Percentiles rank a stretch among this genome's conserved stretches.
phyloP scores from a whole-genome alignment of 2,888 invertebrate species.

The Mimumesa dahlbomi region DNA sequence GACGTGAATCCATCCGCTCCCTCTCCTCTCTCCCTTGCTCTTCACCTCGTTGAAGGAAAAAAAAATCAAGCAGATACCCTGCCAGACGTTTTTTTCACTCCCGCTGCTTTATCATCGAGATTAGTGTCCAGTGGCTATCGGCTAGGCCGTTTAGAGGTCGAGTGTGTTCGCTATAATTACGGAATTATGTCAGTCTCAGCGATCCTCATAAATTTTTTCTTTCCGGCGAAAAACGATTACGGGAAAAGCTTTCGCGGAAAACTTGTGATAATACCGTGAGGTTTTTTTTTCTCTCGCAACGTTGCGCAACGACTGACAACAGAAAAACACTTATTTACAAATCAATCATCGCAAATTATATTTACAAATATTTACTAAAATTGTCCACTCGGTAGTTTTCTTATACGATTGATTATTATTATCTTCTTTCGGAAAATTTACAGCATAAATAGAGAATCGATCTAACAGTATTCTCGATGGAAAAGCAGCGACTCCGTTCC shows the following conservation, averaged over 20 bases:
- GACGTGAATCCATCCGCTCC: neutral
- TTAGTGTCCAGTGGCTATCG: slow-evolving; percentile 64
- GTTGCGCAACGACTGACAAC: too few species aligned
- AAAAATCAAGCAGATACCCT: slow-evolving; percentile 33
- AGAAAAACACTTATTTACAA: too few species aligned
- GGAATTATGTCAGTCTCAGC: slow-evolving; percentile 62
- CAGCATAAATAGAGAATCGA: too few species aligned
- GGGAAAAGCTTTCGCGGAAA: too few species aligned
- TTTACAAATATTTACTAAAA: too few species aligned
- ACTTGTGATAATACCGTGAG: too few species aligned
- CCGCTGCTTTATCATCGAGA: slow-evolving; percentile 64
- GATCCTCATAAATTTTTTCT: slow-evolving; percentile 39
- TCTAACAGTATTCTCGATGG: neutral
- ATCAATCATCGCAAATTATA: too few species aligned
- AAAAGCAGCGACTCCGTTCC: neutral
- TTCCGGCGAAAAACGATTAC: neutral
- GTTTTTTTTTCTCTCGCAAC: too few species aligned
- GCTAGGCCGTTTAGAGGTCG: slow-evolving; percentile 77
- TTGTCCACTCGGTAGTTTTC: too few species aligned
- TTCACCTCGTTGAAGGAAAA: slow-evolving; percentile 4
- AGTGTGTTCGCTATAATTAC: slow-evolving; percentile 66
- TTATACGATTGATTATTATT: too few species aligned
- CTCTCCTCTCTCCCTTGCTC: neutral
- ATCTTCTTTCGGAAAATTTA: too few species aligned
- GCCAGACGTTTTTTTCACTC: slow-evolving; percentile 45